Evolutionary conservation across 2,113 vertebrate genomes (phyloP).

Genomic region (Chloebia gouldiae): DNA sequence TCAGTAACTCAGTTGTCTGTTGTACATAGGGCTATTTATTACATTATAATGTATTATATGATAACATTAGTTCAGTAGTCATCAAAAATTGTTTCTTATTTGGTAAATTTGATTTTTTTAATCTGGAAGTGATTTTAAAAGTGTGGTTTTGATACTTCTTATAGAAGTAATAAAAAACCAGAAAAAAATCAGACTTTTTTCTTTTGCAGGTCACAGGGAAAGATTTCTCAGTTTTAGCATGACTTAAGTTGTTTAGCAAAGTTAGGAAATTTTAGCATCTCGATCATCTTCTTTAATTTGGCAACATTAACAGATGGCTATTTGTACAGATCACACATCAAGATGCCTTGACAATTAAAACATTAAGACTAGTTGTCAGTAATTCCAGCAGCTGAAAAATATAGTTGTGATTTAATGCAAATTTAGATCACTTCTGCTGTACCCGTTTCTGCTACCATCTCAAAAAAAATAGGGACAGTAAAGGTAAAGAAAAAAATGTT

Average conservation of each 20-base stretch:
- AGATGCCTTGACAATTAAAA: background rate
- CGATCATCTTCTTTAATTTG: background rate
- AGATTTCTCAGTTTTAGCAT: background rate
- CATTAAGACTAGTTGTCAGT: background rate
- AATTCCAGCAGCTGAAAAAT: background rate
- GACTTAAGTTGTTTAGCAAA: background rate
- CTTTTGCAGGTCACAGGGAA: background rate
- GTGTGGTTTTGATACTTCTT: background rate
- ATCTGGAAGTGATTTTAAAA: background rate
- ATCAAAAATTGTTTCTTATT: background rate
- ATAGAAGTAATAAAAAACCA: background rate
- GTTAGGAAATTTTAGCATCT: background rate
- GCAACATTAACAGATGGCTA: background rate
- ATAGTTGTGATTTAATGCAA: background rate
- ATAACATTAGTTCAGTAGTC: background rate
- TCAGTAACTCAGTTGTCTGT: background rate
- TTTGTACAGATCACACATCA: background rate
- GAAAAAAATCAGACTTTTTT: background rate
- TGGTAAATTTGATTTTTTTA: background rate
- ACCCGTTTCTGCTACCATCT: background rate
- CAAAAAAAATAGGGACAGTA: background rate
- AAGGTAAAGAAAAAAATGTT: background rate
- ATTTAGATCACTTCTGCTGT: background rate
- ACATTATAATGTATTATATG: background rate
- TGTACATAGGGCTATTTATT: background rate